Conservation (phyloP, 2,113 vertebrate genomes). For the Hippolais icterina region DNA sequence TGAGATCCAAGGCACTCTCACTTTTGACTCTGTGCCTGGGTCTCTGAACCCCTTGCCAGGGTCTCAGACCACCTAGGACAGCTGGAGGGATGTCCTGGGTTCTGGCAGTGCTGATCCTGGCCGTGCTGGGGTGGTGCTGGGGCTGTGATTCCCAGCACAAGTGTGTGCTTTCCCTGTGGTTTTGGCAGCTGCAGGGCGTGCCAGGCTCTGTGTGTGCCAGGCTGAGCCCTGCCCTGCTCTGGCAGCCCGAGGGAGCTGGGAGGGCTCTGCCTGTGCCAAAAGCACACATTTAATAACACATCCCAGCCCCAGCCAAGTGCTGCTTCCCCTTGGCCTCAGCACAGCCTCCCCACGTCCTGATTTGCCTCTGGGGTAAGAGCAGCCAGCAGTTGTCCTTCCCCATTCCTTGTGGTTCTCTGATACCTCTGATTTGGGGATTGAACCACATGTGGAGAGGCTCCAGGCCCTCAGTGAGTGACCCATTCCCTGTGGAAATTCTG, state of each 20-base stretch:
- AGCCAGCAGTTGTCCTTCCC: neutral
- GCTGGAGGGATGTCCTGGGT: too few relatives aligned
- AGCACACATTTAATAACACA: rapidly evolving
- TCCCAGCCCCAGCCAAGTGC: neutral
- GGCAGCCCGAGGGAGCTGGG: neutral
- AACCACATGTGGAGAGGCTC: neutral
- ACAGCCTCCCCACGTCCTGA: neutral
- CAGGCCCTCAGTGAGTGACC: neutral
- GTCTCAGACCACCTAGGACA: too few relatives aligned
- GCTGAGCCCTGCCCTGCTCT: neutral
- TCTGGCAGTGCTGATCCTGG: neutral
- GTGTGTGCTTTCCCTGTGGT: neutral
- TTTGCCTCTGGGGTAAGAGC: neutral
- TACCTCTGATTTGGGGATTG: neutral
- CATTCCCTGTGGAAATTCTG: neutral
- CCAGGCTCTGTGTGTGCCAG: neutral
- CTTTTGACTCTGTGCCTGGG: too few relatives aligned
- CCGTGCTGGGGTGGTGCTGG: rapidly evolving
- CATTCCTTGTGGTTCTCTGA: rapidly evolving
- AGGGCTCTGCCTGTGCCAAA: neutral
- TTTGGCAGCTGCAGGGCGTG: neutral
- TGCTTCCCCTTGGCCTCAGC: neutral
- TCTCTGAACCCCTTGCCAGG: too few relatives aligned
- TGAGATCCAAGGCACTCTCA: too few relatives aligned
- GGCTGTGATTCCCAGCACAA: neutral